Percentiles rank a stretch among this genome's conserved stretches.
phyloP scores from a whole-genome alignment of 2,113 vertebrate species.

The Larimichthys crocea region DNA sequence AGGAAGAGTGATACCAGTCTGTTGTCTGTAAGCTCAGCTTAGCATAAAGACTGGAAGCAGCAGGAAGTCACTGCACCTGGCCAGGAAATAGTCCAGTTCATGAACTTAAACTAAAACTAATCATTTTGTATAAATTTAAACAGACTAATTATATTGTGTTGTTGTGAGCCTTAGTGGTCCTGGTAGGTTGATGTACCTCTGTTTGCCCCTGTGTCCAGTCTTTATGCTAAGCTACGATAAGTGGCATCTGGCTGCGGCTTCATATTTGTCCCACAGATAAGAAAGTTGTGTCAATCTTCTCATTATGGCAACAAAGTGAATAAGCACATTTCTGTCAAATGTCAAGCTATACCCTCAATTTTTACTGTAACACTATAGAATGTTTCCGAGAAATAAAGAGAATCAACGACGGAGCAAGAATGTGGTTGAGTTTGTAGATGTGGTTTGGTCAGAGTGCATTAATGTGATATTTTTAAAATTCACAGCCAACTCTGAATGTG shows the following conservation, averaged over 20 bases:
- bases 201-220: neutral
- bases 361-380: neutral
- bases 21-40: neutral
- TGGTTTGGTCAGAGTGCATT: constrained; percentile 47
- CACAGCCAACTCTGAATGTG: constrained; percentile 31
- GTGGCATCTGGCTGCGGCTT: neutral
- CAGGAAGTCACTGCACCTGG: neutral
- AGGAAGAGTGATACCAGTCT: neutral
- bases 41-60: neutral
- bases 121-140: neutral
- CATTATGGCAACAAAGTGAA: neutral
- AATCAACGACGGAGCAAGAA: neutral
- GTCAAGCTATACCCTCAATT: neutral
- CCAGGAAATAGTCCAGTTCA: neutral
- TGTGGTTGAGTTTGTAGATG: constrained; percentile 21
- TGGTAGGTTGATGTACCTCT: neutral
- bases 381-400: constrained; percentile 5
- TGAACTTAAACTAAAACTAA: neutral
- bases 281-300: neutral
- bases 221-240: neutral
- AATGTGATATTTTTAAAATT: constrained; percentile 38
- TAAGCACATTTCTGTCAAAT: neutral
- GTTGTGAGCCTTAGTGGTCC: neutral
- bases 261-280: no score
- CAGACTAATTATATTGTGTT: neutral